Conservation (phyloP, 2,888 invertebrate species). For the Sminthurides aquaticus region DNA sequence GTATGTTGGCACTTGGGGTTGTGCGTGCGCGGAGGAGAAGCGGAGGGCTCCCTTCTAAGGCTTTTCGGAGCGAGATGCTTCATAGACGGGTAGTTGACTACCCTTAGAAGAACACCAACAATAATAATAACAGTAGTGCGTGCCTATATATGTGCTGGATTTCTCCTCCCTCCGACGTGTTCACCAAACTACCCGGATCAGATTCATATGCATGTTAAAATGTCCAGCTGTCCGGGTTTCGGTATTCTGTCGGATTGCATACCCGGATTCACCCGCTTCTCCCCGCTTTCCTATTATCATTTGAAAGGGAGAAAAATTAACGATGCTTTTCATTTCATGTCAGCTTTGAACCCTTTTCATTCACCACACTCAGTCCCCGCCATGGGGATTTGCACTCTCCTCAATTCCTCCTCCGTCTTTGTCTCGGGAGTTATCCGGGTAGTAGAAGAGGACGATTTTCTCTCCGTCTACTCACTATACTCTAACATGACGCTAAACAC, state of each 20-base stretch:
- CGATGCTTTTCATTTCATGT: slow-evolving; percentile 34
- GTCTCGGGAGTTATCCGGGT: too few relatives aligned
- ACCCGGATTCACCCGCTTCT: background rate
- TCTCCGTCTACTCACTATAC: too few relatives aligned
- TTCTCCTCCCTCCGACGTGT: too few relatives aligned
- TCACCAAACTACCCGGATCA: background rate
- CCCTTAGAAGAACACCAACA: too few relatives aligned
- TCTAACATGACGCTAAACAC: background rate
- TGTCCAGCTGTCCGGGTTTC: background rate
- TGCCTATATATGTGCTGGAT: background rate
- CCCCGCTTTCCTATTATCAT: slow-evolving; percentile 26
- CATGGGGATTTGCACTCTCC: slow-evolving; percentile 25
- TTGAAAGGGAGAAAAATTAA: slow-evolving; percentile 36
- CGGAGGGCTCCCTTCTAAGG: too few relatives aligned
- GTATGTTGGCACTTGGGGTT: background rate
- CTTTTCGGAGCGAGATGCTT: too few relatives aligned
- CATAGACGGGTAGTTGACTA: too few relatives aligned
- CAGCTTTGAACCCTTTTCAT: slow-evolving; percentile 24
- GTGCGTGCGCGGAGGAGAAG: background rate
- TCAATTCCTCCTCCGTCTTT: slow-evolving; percentile 7
- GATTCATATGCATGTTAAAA: background rate
- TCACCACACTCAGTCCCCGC: slow-evolving; percentile 27
- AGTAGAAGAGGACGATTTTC: too few relatives aligned
- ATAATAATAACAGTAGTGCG: too few relatives aligned
- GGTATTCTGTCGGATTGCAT: background rate